These are phyloP conservation scores for Drosophila lutescens DNA, from an alignment of 2,888 invertebrate genomes.

Conservation along the genomic window DNA sequence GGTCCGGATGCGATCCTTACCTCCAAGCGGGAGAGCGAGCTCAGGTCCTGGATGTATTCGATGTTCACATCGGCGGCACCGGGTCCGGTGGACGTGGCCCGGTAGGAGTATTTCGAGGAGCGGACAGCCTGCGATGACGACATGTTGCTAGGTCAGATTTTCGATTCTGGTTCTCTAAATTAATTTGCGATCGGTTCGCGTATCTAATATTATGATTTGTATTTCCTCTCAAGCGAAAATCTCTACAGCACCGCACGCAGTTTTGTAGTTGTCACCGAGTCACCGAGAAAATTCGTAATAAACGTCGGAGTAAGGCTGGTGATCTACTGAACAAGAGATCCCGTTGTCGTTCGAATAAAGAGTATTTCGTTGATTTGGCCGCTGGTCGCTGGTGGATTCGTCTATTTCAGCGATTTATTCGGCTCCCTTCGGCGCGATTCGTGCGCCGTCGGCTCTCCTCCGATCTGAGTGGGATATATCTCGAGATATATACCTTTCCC, in stretches of 20 bases:
- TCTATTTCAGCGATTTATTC: conserved; percentile 74
- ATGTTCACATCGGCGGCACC: conserved; percentile 95
- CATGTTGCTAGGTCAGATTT: conserved; percentile 85
- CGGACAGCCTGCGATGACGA: conserved; percentile 92
- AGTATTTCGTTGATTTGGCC: conserved; percentile 83
- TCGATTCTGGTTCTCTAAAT: conserved; percentile 42
- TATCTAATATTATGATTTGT: conserved; percentile 23
- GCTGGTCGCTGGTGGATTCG: conserved; percentile 72
- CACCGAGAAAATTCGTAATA: conserved; percentile 84
- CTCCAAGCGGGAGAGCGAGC: conserved; percentile 97
- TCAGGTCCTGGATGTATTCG: conserved; percentile 97
- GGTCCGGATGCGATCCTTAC: conserved; percentile 85
- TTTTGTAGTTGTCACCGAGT: conserved; percentile 85
- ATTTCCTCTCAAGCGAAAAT: conserved; percentile 65
- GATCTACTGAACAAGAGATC: conserved; percentile 85
- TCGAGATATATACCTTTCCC: conserved; percentile 10
- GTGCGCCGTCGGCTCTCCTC: conserved; percentile 42
- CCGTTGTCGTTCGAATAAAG: conserved; percentile 85
- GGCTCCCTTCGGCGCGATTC: conserved; percentile 35
- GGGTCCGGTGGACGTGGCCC: conserved; percentile 93
- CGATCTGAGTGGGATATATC: conserved; percentile 20
- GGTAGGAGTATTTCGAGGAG: conserved; percentile 96
- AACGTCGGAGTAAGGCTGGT: conserved; percentile 85
- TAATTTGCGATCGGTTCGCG: conserved; percentile 60
- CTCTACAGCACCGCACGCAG: conserved; percentile 80